Conservation (phyloP, 30 jellyfish, hydroid and myxozoan species). For the Mastigias papua region DNA sequence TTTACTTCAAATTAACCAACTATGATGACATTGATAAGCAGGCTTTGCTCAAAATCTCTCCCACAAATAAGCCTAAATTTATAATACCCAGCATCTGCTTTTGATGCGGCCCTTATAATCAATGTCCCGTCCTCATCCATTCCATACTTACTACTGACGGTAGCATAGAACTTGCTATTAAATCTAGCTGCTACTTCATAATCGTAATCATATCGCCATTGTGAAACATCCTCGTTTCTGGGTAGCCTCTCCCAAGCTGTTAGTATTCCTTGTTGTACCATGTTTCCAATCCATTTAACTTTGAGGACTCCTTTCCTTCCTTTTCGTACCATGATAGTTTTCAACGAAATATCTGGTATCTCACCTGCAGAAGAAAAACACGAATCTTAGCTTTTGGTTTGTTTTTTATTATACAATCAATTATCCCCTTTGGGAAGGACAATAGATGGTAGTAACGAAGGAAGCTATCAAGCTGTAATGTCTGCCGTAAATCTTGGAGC, state of each 20-base stretch:
- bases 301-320: neutral
- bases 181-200: neutral
- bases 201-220: neutral
- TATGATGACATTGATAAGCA: neutral
- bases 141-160: neutral
- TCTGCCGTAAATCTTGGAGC: too few species aligned
- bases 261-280: neutral
- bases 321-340: neutral
- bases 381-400: too few species aligned
- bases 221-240: neutral
- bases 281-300: neutral
- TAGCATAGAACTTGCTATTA: neutral
- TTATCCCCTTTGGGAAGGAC: too few species aligned
- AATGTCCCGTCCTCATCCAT: conserved; percentile 1
- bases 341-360: neutral
- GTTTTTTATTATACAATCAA: too few species aligned
- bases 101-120: neutral
- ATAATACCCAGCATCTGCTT: conserved; percentile 8
- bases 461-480: too few species aligned
- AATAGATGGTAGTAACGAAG: too few species aligned
- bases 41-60: neutral
- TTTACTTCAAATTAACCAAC: neutral
- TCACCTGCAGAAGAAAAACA: neutral
- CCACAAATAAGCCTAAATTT: conserved; percentile 10
- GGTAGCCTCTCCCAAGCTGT: neutral